Conservation (phyloP, 23 tunicate genomes). For the Clavelina lepadiformis region DNA sequence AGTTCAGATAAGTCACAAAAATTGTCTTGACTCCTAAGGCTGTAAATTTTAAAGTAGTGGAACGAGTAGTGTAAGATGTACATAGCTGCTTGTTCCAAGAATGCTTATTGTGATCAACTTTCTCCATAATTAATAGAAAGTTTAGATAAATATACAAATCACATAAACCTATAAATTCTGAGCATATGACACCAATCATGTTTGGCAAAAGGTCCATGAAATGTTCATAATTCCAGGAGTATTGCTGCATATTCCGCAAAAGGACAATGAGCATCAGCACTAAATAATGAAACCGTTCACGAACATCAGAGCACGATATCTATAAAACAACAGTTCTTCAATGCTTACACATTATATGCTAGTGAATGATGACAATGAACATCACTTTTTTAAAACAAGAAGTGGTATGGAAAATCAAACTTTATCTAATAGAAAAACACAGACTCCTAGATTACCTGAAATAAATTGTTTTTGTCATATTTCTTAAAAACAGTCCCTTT, state of each 20-base stretch:
- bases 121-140: background rate
- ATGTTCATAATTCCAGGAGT: slow-evolving; percentile 92
- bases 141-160: background rate
- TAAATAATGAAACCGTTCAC: slow-evolving; percentile 90
- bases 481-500: slow-evolving; percentile 99
- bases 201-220: slow-evolving; percentile 77
- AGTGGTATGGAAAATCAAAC: too few species aligned
- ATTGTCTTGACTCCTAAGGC: too few species aligned
- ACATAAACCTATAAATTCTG: slow-evolving; percentile 59
- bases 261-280: slow-evolving; percentile 79
- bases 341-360: too few species aligned
- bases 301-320: slow-evolving; percentile 95
- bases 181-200: slow-evolving; percentile 52
- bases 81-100: too few species aligned
- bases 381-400: too few species aligned
- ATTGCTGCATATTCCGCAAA: slow-evolving; percentile 95
- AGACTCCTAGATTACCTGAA: too few species aligned
- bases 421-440: too few species aligned
- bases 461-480: slow-evolving; percentile 96
- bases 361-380: too few species aligned
- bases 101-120: background rate
- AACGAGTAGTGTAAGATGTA: too few species aligned
- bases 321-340: slow-evolving; percentile 4
- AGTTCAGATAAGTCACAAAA: too few species aligned
- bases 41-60: too few species aligned